phyloP scores from a whole-genome alignment of 2,113 vertebrate genomes.

The Protobothrops flavoviridis region DNA sequence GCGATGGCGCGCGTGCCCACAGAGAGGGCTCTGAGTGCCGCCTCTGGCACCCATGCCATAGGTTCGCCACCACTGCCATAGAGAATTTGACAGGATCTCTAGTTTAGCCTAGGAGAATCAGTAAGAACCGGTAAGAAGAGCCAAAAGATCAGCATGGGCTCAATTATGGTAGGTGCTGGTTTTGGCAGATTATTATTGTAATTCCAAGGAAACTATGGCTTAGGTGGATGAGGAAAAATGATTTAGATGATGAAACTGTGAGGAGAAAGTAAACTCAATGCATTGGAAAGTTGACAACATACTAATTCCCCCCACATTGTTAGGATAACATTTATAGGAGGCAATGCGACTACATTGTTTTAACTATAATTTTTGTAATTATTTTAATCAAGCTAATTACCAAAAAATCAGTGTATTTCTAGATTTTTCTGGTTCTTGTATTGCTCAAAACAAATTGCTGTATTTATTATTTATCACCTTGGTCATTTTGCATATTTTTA shows the following conservation, averaged over 20 bases:
- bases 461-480: not conserved
- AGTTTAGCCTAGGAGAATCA: not conserved
- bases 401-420: not conserved
- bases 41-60: too few relatives aligned
- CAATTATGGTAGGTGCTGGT: not conserved
- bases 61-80: too few relatives aligned
- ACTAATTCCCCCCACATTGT: not conserved
- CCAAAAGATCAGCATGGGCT: not conserved
- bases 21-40: too few relatives aligned
- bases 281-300: not conserved
- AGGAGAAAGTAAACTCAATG: not conserved
- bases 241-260: not conserved
- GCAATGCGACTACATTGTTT: not conserved
- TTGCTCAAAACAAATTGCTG: not conserved
- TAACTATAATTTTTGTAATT: not conserved
- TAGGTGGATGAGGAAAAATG: not conserved
- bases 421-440: not conserved
- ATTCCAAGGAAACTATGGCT: not conserved
- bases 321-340: not conserved
- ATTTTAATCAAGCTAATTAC: not conserved
- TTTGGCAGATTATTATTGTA: not conserved
- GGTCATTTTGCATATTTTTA: not conserved
- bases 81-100: not conserved
- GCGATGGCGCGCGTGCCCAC: too few relatives aligned
- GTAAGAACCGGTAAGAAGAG: not conserved